A percentile compares a stretch with the other conserved stretches of the same genome.
Evolutionary conservation across 1,140 invertebrate genomes (phyloP).

Genomic region (Bombus pascuorum): DNA sequence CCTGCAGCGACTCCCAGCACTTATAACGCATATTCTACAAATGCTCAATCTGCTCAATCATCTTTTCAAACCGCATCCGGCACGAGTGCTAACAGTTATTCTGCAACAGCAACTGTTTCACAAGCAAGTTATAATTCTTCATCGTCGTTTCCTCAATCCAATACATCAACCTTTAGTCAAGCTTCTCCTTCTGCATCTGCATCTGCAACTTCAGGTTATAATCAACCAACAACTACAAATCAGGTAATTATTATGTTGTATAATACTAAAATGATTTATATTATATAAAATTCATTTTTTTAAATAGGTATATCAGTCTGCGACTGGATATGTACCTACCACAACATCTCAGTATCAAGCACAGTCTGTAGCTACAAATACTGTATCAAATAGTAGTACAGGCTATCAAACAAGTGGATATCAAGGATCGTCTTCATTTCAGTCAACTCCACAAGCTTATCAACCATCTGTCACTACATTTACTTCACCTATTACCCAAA

Average conservation of each 20-base stretch:
- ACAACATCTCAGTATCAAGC: constrained; percentile 80
- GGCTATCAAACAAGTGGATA: constrained; percentile 77
- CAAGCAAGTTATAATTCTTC: constrained; percentile 77
- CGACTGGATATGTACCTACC: constrained; percentile 75
- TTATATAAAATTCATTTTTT: constrained; percentile 3
- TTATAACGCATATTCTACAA: constrained; percentile 77
- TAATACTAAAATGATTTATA: neutral
- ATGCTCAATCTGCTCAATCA: constrained; percentile 73
- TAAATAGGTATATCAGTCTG: constrained; percentile 75
- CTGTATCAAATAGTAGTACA: constrained; percentile 75
- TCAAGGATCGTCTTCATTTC: constrained; percentile 78
- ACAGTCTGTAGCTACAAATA: constrained; percentile 75
- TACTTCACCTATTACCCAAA: constrained; percentile 79
- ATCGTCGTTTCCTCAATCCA: constrained; percentile 78
- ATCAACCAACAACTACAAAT: constrained; percentile 76
- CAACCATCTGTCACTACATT: constrained; percentile 80
- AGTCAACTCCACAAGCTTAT: constrained; percentile 77
- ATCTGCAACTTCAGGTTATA: constrained; percentile 75
- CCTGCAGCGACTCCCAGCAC: constrained; percentile 73
- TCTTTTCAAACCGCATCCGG: constrained; percentile 75
- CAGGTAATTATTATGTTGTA: constrained; percentile 66
- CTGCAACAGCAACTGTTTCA: constrained; percentile 74
- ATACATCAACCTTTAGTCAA: constrained; percentile 78
- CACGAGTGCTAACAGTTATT: constrained; percentile 77
- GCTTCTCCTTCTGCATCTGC: constrained; percentile 75